Evolutionary conservation across 1,140 invertebrate genomes (phyloP).

Genomic region (Lepidostoma basale): DNA sequence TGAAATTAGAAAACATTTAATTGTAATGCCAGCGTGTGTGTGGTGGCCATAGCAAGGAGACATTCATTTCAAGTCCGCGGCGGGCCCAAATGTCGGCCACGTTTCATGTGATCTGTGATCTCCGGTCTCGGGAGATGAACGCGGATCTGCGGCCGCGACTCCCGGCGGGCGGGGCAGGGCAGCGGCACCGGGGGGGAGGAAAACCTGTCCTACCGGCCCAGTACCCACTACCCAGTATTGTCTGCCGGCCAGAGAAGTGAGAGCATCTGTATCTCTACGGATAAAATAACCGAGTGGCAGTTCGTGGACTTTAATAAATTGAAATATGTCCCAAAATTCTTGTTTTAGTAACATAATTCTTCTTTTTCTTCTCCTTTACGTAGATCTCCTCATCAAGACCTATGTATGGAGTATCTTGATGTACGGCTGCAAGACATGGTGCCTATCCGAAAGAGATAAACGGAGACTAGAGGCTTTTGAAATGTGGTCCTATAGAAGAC

Average conservation of each 20-base stretch:
- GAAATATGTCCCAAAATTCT: no score
- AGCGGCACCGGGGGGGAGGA: neutral
- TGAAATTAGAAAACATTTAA: slow-evolving; percentile 18
- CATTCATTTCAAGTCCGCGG: neutral
- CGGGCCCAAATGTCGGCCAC: neutral
- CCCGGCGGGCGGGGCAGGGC: neutral
- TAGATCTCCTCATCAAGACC: no score
- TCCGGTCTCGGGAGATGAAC: neutral
- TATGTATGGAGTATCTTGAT: no score
- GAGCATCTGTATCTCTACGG: neutral
- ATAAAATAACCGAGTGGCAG: no score
- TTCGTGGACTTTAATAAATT: no score
- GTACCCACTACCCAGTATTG: neutral
- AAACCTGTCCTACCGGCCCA: slow-evolving; percentile 14
- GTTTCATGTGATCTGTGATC: neutral
- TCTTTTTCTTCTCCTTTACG: no score
- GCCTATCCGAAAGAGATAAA: no score
- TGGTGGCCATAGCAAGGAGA: neutral
- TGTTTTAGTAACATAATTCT: no score
- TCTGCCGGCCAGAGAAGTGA: neutral
- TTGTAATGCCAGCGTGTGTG: neutral
- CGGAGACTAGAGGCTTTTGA: no score
- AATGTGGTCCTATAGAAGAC: no score
- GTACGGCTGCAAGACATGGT: no score
- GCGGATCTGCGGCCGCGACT: neutral